A percentile compares a stretch with the other conserved stretches of the same genome.
phyloP scores from a whole-genome alignment of 2,797 vertebrate species.

The Spea hammondii region DNA sequence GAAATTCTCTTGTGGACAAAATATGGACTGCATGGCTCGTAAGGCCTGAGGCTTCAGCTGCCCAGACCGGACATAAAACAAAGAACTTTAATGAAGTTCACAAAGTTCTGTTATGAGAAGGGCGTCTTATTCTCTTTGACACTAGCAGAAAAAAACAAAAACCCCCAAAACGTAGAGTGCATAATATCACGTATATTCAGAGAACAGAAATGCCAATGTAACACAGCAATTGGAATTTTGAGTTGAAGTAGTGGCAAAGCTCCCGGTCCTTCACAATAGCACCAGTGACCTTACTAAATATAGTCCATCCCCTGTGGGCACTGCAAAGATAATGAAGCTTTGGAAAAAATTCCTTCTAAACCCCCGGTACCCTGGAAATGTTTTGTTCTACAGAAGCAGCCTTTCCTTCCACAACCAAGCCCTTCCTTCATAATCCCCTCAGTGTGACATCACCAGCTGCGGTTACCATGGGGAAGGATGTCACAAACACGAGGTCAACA shows the following conservation, averaged over 20 bases:
- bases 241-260: slow-evolving; percentile 28
- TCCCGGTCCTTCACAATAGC: slow-evolving; percentile 30
- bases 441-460: slow-evolving; percentile 42
- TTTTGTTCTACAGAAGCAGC: slow-evolving; percentile 51
- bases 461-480: slow-evolving; percentile 39
- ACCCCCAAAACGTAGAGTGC: too few species aligned
- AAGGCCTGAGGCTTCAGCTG: too few species aligned
- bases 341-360: slow-evolving; percentile 48
- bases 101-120: too few species aligned
- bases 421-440: slow-evolving; percentile 51
- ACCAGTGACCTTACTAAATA: slow-evolving; percentile 49
- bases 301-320: slow-evolving; percentile 48
- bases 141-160: too few species aligned
- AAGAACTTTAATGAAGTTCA: too few species aligned
- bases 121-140: too few species aligned
- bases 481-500: slow-evolving; percentile 36
- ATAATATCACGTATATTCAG: too few species aligned
- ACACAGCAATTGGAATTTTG: slow-evolving; percentile 12
- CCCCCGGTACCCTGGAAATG: slow-evolving; percentile 54
- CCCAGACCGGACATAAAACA: too few species aligned
- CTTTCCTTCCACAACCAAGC: slow-evolving; percentile 54
- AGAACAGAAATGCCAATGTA: slow-evolving; percentile 17
- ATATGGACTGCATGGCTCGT: too few species aligned
- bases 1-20: too few species aligned
- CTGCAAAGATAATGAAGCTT: slow-evolving; percentile 51